Evolutionary conservation across 2,797 vertebrate species (phyloP).

Genomic region (Onychomys leucogaster): DNA sequence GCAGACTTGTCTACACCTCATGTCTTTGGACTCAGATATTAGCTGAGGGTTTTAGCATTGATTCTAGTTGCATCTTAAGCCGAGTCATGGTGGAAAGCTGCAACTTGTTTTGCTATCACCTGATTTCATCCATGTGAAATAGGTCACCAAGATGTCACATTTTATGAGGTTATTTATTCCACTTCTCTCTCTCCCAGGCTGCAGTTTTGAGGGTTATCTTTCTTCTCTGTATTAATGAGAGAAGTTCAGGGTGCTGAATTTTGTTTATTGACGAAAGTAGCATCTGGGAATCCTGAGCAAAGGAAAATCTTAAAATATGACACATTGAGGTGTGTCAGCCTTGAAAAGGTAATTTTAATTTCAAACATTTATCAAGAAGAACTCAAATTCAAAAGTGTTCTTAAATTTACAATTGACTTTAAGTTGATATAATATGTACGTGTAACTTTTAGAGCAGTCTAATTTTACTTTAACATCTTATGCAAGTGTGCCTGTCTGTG

Average conservation of each 20-base stretch:
- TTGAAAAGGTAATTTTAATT: conserved; percentile 53
- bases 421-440: neutral
- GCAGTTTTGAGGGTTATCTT: conserved; percentile 71
- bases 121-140: conserved; percentile 77
- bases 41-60: conserved; percentile 49
- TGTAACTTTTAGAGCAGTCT: neutral
- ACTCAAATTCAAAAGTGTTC: conserved; percentile 39
- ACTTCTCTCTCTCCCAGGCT: conserved; percentile 22
- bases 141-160: conserved; percentile 74
- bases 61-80: conserved; percentile 66
- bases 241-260: conserved; percentile 56
- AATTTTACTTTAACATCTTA: conserved; percentile 30
- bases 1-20: conserved; percentile 48
- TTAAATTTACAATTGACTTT: conserved; percentile 48
- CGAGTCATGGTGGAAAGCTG: conserved; percentile 52
- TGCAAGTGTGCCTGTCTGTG: neutral
- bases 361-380: conserved; percentile 47
- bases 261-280: conserved; percentile 70
- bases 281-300: conserved; percentile 54
- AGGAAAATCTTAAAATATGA: conserved; percentile 65
- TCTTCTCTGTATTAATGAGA: conserved; percentile 74
- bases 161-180: conserved; percentile 79
- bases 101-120: conserved; percentile 67
- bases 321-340: conserved; percentile 33
- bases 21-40: conserved; percentile 51